A percentile compares a stretch with the other conserved stretches of the same genome.
Evolutionary conservation across 2,797 vertebrate genomes (phyloP).

Genomic region (Hephaestus fuliginosus): DNA sequence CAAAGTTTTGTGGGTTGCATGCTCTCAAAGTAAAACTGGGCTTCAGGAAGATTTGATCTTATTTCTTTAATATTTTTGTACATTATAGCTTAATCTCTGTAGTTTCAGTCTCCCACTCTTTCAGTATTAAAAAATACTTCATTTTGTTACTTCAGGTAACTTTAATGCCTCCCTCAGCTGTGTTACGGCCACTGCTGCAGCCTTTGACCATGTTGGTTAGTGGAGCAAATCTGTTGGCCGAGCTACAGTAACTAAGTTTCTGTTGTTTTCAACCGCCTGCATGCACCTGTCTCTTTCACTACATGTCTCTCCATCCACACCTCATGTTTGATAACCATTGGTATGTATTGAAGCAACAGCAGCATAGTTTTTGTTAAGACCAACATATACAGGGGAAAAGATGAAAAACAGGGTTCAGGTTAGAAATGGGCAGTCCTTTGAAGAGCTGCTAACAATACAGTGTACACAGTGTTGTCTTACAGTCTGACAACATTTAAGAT

Average conservation of each 20-base stretch:
- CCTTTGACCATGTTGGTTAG: neutral
- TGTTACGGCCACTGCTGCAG: neutral
- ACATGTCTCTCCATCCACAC: neutral
- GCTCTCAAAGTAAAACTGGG: neutral
- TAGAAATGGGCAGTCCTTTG: conserved; percentile 17
- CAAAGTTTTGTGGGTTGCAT: neutral
- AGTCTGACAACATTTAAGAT: neutral
- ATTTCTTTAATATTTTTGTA: neutral
- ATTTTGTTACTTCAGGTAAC: neutral
- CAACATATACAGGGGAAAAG: neutral
- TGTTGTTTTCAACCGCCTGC: neutral
- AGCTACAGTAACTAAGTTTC: neutral
- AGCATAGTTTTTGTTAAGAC: neutral
- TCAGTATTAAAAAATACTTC: neutral
- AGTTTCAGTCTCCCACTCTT: neutral
- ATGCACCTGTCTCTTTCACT: neutral
- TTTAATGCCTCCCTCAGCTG: neutral
- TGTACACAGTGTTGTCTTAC: neutral
- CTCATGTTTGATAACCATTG: conserved; percentile 3
- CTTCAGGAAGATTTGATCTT: neutral
- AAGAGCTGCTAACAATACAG: conserved; percentile 6
- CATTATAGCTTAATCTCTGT: neutral
- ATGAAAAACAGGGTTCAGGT: neutral
- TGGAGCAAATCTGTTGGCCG: too few species aligned
- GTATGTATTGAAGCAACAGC: neutral